Evolutionary conservation across 1,140 invertebrate genomes (phyloP), one percentile per base, ranked within the genome.

Genomic region (Drosophila sproati): DNA sequence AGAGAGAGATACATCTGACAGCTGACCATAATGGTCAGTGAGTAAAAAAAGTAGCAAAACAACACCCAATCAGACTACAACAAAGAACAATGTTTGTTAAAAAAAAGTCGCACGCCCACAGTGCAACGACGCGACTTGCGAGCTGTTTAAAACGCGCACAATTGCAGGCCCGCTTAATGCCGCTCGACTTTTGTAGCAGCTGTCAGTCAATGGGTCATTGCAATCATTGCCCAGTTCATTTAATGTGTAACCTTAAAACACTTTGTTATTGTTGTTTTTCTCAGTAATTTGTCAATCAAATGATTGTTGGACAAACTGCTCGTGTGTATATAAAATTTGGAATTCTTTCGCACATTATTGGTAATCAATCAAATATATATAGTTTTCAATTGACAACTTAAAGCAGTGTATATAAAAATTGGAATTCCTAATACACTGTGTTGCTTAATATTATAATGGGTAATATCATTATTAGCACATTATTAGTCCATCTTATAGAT

Each of bases 271-370:
- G 39, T 55, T 41, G 52, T 43, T 51, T 47, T 69, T 20, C 1
- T 20, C 20, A 48, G 29, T 64, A 78, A 87, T 86, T 86, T 87
- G 82, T 87, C 82, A 87, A 82, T 87, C 76, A 79, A 73, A 78
- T 75, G 47, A 48, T 66, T 37, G 55, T 4, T 50, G 7, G 3
- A 59, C 29, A 48, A 59, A 51, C 31, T 71, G 45, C 20, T n/a
- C 37, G 34, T 28, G 5, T 4, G 57, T 37, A 75, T 37, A 75
- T 69, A 35, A 50, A 75, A 47, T 51, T 51, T 51, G 29, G 29
- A 51, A 31, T 54, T 61, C 50, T 28, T 41, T 20, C 20, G 20
- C 20, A 20, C 20, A 20, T 20, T 20, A 20, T 20, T 20, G 12
- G 12, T 12, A 12, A 12, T 12, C 12, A 12, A 12, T 12, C 12